Percentiles rank a stretch among this genome's conserved stretches.
phyloP scores from a whole-genome alignment of 37 sponge, comb jelly and placozoan species.

The Trichoplax adhaerens region DNA sequence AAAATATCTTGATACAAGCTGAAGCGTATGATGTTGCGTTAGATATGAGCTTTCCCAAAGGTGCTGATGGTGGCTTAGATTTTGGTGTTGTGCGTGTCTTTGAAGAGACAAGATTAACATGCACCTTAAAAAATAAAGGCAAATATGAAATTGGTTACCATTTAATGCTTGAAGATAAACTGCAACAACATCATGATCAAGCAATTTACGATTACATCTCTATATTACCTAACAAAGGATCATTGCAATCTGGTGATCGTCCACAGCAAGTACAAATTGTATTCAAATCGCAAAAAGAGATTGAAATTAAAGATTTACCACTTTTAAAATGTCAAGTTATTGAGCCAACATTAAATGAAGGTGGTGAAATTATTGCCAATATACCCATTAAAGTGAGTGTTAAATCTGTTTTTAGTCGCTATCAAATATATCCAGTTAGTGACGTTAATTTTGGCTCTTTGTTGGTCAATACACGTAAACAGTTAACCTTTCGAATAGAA shows the following conservation, averaged over 20 bases:
- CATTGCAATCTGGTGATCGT: constrained; percentile 76
- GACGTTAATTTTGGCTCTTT: constrained; percentile 89
- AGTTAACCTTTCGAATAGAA: constrained; percentile 53
- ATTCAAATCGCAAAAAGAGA: constrained; percentile 58
- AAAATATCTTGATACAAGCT: constrained; percentile 54
- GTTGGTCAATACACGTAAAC: constrained; percentile 36
- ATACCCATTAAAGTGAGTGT: constrained; percentile 77
- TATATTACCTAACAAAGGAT: constrained; percentile 42
- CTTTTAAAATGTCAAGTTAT: constrained; percentile 82
- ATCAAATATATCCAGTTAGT: constrained; percentile 42
- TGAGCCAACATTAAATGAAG: constrained; percentile 62
- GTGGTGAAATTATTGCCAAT: constrained; percentile 85
- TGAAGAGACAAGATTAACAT: constrained; percentile 63
- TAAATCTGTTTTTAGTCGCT: constrained; percentile 64
- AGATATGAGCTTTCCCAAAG: constrained; percentile 88
- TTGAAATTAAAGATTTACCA: constrained; percentile 56
- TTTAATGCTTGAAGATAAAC: constrained; percentile 27
- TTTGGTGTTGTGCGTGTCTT: constrained; percentile 60
- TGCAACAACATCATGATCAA: background rate
- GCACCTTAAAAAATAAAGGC: constrained; percentile 80
- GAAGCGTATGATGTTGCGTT: constrained; percentile 96
- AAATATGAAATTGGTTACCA: constrained; percentile 80
- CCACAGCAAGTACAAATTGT: constrained; percentile 42
- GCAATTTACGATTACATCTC: constrained; percentile 34
- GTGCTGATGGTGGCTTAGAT: constrained; percentile 86